Percentiles rank a stretch among this genome's conserved stretches.
phyloP scores from a whole-genome alignment of 1,140 invertebrate species.

The Halictus rubicundus region DNA sequence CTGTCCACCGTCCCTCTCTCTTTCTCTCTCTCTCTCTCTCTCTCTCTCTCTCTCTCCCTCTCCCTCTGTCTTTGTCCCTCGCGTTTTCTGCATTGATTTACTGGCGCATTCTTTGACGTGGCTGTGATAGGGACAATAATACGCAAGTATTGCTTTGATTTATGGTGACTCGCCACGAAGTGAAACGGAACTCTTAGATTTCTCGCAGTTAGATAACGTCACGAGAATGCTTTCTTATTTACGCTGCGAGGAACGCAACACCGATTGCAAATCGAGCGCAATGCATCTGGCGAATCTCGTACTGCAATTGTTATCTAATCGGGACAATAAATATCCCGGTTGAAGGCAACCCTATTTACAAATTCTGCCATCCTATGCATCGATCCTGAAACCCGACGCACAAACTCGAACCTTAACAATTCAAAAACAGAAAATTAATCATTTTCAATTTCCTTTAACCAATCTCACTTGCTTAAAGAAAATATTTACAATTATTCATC shows the following conservation, averaged over 20 bases:
- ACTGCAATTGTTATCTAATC: not conserved
- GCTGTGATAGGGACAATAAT: conserved; percentile 5
- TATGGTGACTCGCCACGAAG: conserved; percentile 33
- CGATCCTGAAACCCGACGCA: not conserved
- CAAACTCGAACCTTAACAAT: too few relatives aligned
- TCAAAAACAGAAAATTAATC: too few relatives aligned
- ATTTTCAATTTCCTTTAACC: too few relatives aligned
- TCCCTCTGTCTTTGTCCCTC: too few relatives aligned
- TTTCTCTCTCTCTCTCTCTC: too few relatives aligned
- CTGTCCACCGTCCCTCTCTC: too few relatives aligned
- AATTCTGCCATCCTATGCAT: not conserved
- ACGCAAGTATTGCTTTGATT: conserved; percentile 20
- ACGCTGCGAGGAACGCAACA: conserved; percentile 25
- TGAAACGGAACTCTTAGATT: conserved; percentile 47
- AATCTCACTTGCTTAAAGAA: too few relatives aligned
- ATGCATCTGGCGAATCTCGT: conserved; percentile 5
- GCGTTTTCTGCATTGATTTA: not conserved
- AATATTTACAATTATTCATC: too few relatives aligned
- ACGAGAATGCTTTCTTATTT: conserved; percentile 42
- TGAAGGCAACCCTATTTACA: not conserved
- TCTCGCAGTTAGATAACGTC: conserved; percentile 50
- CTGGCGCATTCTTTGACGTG: not conserved
- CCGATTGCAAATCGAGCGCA: conserved; percentile 20
- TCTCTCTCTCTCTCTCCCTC: too few relatives aligned
- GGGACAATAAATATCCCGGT: not conserved